Conservation (phyloP, 2,113 vertebrate genomes). For the Camelus bactrianus region DNA sequence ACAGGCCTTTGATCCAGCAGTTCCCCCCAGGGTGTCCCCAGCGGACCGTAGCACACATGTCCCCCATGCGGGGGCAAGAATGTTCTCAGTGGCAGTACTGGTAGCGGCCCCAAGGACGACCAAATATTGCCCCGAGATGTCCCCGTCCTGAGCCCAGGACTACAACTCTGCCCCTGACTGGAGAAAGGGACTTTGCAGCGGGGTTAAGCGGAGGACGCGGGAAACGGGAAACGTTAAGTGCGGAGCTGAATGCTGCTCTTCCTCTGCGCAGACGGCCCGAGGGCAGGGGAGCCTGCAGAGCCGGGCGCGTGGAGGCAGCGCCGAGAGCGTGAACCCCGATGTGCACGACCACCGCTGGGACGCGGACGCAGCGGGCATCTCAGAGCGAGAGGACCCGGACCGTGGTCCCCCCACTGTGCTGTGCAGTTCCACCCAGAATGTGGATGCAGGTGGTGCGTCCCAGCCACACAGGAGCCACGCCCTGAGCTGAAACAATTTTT, state of each 20-base stretch:
- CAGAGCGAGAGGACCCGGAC: fast-evolving
- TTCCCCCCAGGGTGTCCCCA: background rate
- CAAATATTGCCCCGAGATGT: background rate
- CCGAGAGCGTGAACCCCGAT: background rate
- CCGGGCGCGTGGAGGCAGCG: fast-evolving
- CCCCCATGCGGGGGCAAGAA: too few species aligned
- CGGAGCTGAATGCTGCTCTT: too few species aligned
- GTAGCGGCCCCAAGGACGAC: background rate
- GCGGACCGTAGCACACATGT: fast-evolving
- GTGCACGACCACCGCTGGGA: background rate
- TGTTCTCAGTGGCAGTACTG: background rate
- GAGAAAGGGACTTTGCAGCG: background rate
- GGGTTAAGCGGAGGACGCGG: background rate
- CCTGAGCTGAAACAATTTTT: fast-evolving
- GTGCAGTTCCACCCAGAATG: fast-evolving
- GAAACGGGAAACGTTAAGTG: too few species aligned
- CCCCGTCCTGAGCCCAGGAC: background rate
- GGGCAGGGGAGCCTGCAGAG: too few species aligned
- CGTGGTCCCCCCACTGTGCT: fast-evolving
- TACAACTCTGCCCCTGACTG: fast-evolving
- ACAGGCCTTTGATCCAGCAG: background rate
- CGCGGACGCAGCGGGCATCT: fast-evolving
- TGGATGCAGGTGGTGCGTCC: fast-evolving
- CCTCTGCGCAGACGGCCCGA: too few species aligned
- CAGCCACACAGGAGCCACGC: fast-evolving